Conservation (phyloP, 2,888 invertebrate genomes). For the Saturnia pavonia region DNA sequence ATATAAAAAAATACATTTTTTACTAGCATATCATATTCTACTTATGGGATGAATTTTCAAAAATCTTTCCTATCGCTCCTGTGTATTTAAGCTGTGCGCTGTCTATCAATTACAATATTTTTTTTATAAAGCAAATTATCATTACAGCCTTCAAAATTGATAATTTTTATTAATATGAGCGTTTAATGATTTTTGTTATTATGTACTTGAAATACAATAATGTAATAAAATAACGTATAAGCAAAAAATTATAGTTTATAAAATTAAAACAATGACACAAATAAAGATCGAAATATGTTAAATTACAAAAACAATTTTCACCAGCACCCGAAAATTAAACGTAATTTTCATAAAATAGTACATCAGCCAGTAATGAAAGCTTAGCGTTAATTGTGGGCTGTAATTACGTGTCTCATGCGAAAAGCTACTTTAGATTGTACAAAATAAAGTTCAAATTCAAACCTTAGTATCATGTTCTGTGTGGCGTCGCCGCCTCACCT, state of each 20-base stretch:
- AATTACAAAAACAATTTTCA: conserved; percentile 32
- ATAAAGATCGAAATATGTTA: not conserved
- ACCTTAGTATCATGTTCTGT: conserved; percentile 81
- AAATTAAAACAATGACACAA: not conserved
- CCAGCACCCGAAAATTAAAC: conserved; percentile 42
- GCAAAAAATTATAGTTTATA: not conserved
- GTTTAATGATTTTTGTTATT: not conserved
- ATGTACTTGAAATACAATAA: not conserved
- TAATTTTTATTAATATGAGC: too few species aligned
- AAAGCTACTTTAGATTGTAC: conserved; percentile 32
- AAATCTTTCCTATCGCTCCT: too few species aligned
- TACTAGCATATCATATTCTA: too few species aligned
- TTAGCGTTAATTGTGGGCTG: conserved; percentile 41
- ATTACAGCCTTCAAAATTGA: too few species aligned
- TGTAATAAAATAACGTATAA: not conserved
- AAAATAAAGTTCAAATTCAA: conserved; percentile 70
- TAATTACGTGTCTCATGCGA: conserved; percentile 19
- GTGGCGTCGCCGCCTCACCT: conserved; percentile 80
- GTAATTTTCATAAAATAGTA: conserved; percentile 44
- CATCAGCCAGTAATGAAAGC: conserved; percentile 45
- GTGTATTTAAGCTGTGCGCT: too few species aligned
- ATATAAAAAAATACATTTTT: too few species aligned
- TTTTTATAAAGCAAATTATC: too few species aligned
- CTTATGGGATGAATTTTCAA: too few species aligned
- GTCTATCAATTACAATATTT: too few species aligned